Evolutionary conservation across 2,888 invertebrate genomes (phyloP).

Genomic region (Lottia gigantea): DNA sequence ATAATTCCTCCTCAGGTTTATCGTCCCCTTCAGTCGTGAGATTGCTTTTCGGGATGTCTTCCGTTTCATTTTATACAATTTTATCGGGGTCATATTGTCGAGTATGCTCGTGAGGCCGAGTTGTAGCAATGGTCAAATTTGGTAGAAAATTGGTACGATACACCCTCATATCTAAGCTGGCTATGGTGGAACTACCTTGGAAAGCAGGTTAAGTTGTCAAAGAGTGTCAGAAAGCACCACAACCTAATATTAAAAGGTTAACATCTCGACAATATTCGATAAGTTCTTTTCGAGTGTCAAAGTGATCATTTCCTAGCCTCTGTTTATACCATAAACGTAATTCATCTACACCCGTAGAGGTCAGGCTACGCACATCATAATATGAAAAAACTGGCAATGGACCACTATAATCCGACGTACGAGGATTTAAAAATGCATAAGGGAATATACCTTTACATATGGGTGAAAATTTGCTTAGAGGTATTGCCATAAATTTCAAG

Average conservation of each 20-base stretch:
- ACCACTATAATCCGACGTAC: background rate
- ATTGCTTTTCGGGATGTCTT: background rate
- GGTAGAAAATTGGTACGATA: background rate
- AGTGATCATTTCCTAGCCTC: too few relatives aligned
- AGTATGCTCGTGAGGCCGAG: background rate
- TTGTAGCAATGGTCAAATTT: background rate
- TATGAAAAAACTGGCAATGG: background rate
- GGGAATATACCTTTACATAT: background rate
- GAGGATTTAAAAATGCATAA: background rate
- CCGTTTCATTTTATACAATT: background rate
- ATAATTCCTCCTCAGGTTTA: background rate
- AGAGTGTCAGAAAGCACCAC: background rate
- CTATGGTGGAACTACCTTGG: background rate
- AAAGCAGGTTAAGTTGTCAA: background rate
- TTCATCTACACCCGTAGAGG: background rate
- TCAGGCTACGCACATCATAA: background rate
- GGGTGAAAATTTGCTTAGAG: background rate
- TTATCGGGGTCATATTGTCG: background rate
- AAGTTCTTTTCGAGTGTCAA: background rate
- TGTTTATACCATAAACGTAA: background rate
- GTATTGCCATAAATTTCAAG: background rate
- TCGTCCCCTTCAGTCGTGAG: background rate
- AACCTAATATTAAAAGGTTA: background rate
- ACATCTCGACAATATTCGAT: background rate
- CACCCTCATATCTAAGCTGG: background rate